Conservation (phyloP, 2,797 vertebrate species). For the Calcarius lapponicus region DNA sequence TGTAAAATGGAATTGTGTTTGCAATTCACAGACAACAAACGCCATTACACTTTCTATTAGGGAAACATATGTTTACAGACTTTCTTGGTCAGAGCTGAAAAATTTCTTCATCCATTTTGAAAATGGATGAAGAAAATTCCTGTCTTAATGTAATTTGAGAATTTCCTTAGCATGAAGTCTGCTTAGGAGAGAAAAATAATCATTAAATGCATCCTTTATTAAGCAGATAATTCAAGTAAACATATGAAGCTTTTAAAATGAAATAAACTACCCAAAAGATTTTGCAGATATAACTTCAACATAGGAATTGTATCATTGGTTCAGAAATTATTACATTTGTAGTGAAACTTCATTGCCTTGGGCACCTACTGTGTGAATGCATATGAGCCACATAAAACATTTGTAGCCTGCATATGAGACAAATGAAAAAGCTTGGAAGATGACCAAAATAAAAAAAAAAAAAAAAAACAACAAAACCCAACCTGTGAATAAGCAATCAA, state of each 20-base stretch:
- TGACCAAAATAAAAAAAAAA: background rate
- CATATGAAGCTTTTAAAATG: background rate
- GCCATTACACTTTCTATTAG: background rate
- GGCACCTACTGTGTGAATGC: background rate
- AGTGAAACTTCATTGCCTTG: background rate
- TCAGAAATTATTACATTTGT: slow-evolving; percentile 31
- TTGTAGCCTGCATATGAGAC: background rate
- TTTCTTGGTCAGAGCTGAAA: background rate
- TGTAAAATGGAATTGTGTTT: background rate
- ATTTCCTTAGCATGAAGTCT: background rate
- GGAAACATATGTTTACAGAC: background rate
- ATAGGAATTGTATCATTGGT: background rate
- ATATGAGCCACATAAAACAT: background rate
- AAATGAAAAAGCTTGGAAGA: slow-evolving; percentile 1
- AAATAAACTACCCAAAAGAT: slow-evolving; percentile 25
- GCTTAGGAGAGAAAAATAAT: background rate
- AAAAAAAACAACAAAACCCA: background rate
- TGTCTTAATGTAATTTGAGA: background rate
- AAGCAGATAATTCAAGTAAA: slow-evolving; percentile 12
- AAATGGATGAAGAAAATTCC: background rate
- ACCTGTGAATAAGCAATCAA: background rate
- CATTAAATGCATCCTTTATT: slow-evolving; percentile 3
- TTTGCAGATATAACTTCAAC: slow-evolving; percentile 4
- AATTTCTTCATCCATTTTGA: background rate
- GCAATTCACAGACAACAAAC: background rate